Evolutionary conservation across 1,140 invertebrate genomes (phyloP).

Genomic region (Medauroidea extradentata): DNA sequence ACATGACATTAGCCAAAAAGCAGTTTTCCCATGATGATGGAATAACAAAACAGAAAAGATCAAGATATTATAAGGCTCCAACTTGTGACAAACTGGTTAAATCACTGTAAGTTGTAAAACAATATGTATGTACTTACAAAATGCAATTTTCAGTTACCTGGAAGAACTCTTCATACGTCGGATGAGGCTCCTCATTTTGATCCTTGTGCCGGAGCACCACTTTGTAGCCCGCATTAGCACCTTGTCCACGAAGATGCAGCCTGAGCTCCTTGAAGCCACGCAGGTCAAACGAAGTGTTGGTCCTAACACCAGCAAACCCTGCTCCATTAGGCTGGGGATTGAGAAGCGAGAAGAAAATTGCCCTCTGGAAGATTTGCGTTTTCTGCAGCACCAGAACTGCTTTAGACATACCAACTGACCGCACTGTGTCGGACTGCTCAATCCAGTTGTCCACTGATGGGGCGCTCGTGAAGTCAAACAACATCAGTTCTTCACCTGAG

Average conservation of each 20-base stretch:
- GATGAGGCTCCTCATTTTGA: constrained; percentile 47
- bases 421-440: constrained; percentile 61
- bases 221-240: constrained; percentile 52
- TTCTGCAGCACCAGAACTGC: constrained; percentile 55
- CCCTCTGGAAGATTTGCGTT: constrained; percentile 54
- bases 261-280: constrained; percentile 47
- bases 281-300: constrained; percentile 45
- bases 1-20: too few species aligned
- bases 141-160: too few species aligned
- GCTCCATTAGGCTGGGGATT: constrained; percentile 67
- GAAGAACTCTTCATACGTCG: constrained; percentile 63
- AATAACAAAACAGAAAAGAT: too few species aligned
- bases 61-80: too few species aligned
- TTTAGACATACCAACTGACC: constrained; percentile 61
- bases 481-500: constrained; percentile 19
- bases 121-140: too few species aligned
- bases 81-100: too few species aligned
- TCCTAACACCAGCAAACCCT: constrained; percentile 60
- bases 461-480: constrained; percentile 46
- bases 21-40: too few species aligned
- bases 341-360: constrained; percentile 60
- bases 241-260: constrained; percentile 54
- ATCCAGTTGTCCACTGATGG: constrained; percentile 47
- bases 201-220: constrained; percentile 56
- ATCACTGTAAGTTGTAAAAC: too few species aligned